Base-by-base conservation (phyloP, 2,888 invertebrate genomes). In the Volucella zonaria region DNA sequence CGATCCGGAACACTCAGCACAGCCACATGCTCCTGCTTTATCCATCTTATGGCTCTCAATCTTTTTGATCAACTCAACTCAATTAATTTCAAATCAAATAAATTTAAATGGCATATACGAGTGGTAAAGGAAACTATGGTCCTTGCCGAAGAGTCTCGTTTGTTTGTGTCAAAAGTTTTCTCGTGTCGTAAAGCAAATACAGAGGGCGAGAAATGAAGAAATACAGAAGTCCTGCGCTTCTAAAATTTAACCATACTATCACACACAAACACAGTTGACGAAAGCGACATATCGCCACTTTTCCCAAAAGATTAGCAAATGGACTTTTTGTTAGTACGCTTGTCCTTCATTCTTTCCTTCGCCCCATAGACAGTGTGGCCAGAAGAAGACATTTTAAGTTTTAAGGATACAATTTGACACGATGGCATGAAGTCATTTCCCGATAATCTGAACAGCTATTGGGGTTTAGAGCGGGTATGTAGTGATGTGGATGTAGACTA, bases 51-150 rank as follows among this genome's bases (percentile, higher is more conserved):
- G 51, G 14, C 42, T 43, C 38, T 47, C 8, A 40, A 42, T 71
- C 71, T 64, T 77, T 66, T 56, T 61, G 66, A 75, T 71, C 62
- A 76, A 81, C 80, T 68, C 80, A 81, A 85, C 85, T 85, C 85
- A 81, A 85, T 85, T 85, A 85, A 81, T 85, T 81, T 85, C 76
- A 77, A 81, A 80, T 85, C 85, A 85, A 85, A 85, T 81, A 81
- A 85, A 81, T 85, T 85, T 77, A 85, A 81, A 81, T 85, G 31
- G 31, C 85, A 73, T 81, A 85, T 68, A 81, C 61, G 52, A 68
- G 67, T 45, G 58, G n/a, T 14, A 42, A 59, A 18, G 64, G 23
- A 23, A n/a, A 51, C 42, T 67, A 38, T 70, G 38, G 12, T 54
- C 67, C 38, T 54, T 52, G 68, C 15, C 68, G 54, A 15, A 54